Evolutionary conservation across 2,113 vertebrate species (phyloP).

Genomic region (Hydrolagus affinis): DNA sequence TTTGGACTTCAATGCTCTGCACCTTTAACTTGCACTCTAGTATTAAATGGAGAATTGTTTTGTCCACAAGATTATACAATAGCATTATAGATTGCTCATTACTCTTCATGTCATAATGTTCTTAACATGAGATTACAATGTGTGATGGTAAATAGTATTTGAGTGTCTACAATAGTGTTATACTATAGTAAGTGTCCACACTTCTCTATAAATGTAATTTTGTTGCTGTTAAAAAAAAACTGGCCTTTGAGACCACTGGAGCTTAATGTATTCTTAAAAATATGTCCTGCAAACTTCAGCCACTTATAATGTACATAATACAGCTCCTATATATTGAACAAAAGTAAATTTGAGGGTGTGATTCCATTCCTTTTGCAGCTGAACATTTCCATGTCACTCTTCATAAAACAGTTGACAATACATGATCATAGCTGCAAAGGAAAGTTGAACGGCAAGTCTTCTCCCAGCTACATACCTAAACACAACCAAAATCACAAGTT

Average conservation of each 20-base stretch:
- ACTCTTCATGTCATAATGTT: too few relatives aligned
- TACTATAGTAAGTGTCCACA: not conserved
- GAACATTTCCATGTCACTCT: not conserved
- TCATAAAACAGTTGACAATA: not conserved
- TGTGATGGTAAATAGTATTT: not conserved
- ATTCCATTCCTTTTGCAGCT: not conserved
- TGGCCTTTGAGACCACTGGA: not conserved
- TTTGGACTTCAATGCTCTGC: not conserved
- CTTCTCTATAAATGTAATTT: not conserved
- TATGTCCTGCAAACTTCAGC: too few relatives aligned
- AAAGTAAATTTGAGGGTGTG: not conserved
- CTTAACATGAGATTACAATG: not conserved
- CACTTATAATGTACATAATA: not conserved
- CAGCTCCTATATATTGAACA: not conserved
- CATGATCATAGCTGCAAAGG: not conserved
- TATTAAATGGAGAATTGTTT: not conserved
- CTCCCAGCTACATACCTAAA: not conserved
- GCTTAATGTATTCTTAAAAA: too few relatives aligned
- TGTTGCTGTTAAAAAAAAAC: not conserved
- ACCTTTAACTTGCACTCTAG: not conserved
- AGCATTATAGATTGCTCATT: not conserved
- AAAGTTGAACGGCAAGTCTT: not conserved
- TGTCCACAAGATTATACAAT: not conserved
- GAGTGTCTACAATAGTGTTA: not conserved
- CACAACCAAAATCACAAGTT: not conserved